Conservation (phyloP, 2,888 invertebrate species). For the Pristionchus mayeri region DNA sequence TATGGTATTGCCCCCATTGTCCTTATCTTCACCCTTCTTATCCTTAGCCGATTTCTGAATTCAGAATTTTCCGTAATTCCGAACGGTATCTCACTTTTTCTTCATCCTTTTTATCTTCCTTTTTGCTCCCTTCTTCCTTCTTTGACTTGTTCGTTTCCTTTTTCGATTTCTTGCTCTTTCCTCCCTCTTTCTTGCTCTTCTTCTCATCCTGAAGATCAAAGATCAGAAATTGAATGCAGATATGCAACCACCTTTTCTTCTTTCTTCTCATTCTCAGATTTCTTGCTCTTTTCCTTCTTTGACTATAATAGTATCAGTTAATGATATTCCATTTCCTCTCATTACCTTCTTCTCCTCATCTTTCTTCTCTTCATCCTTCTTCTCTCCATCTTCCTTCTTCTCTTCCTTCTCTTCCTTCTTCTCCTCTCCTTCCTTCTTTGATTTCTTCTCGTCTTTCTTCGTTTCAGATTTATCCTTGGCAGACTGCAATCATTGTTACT, state of each 20-base stretch:
- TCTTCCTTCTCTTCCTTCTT: constrained; percentile 11
- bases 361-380: constrained; percentile 17
- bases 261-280: constrained; percentile 50
- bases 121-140: constrained; percentile 51
- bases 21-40: background rate
- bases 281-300: constrained; percentile 17
- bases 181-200: no score
- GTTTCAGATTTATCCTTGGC: background rate
- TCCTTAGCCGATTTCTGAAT: constrained; percentile 3
- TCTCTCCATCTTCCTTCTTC: constrained; percentile 27
- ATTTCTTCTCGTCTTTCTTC: constrained; percentile 12
- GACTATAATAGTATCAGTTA: constrained; percentile 40
- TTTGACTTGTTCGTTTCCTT: constrained; percentile 39
- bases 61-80: background rate
- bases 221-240: no score
- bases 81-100: background rate
- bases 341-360: constrained; percentile 39
- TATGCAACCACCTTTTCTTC: constrained; percentile 2
- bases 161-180: no score
- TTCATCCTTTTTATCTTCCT: constrained; percentile 25
- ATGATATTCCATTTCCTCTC: background rate
- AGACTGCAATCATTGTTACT: background rate
- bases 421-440: constrained; percentile 6
- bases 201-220: background rate
- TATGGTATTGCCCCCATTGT: background rate